Evolutionary conservation across 2,113 vertebrate genomes (phyloP), one percentile per base, ranked within the genome.

Genomic region (Upupa epops): DNA sequence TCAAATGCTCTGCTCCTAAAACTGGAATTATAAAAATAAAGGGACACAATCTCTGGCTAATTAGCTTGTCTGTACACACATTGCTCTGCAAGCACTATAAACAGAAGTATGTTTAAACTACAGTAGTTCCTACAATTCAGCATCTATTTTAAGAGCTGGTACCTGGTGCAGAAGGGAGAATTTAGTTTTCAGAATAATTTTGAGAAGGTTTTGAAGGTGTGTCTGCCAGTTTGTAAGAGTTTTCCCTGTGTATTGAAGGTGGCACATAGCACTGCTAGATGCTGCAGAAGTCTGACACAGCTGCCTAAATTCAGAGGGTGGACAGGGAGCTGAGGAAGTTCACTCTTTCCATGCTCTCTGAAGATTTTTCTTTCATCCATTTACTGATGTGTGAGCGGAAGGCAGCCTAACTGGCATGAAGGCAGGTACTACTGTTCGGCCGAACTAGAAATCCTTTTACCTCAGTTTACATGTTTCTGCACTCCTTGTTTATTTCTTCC

Each of bases 1-100:
- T 97, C 95, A 96, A 96, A 97, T 87, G 74, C 70, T 95, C 80
- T 94, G 91, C 93, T 96, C 92, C 96, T 98, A 96, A 97, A 97
- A 96, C 85, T 92, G 68, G 93, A 96, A 95, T 96, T 96, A 97
- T 95, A 96, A 97, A 97, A 97, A 95, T 95, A 96, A 95, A 96
- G 81, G 79, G 91, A 87, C 87, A 93, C 70, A 85, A 92, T 87
- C 75, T 70, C 91, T 86, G 92, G 90, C 95, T 96, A 94, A 83
- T 90, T 94, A 95, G 93, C 70, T 83, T 55, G 81, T 96, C 96
- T 96, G 70, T 72, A 51, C 85, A 87, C 6, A 51, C 80, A 91
- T 86, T 90, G 51, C 95, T 96, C 68, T 94, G 90, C 93, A 88
- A 75, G 75, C 29, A 46, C 86, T 75, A 66, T 71, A 75, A 84